Base-by-base conservation (phyloP, 2,888 invertebrate genomes). In the Drosophila longiperda region DNA sequence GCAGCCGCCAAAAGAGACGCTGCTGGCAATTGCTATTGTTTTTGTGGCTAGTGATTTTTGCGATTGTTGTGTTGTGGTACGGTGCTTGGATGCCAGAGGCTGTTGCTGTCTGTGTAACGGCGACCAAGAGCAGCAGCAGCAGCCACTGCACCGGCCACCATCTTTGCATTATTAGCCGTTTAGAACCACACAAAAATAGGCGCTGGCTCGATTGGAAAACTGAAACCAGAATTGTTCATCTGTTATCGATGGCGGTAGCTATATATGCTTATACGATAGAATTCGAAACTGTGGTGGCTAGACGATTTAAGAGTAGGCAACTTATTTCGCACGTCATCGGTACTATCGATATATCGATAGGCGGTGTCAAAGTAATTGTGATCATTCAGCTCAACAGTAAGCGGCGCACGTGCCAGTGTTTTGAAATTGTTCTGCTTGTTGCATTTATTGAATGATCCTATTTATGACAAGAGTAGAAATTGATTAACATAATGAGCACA, bases 131-230 rank as follows among this genome's bases (percentile, higher is more conserved):
- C 65, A 73, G 76, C 49, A 75, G 53, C 65, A 55, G 20, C 12
- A 64, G 23, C 80, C 73, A 62, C 73, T 65, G 81, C 78, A 68
- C 78, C 61, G 73, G 78, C 61, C 73, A 78, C 55, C 78, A 80
- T 68, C 40, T 23, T 52, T 26, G 78, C 78, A 78, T 78, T 48
- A 60, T 80, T 55, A 54, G 23, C 69, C 59, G 50, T 54, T 57
- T 45, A 50, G 9, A 17, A 54, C 57, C 49, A 58, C 68, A 58
- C 64, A 45, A 50, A 69, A 42, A 42, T 20, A 75, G 75, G 80
- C 69, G 80, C 75, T 76, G 79, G 53, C 64, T 54, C 32, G 40
- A 38, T 45, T 17, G 50, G 34, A 62, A 54, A 61, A 36, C 50
- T 38, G 29, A 33, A 26, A 65, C 50, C 49, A 33, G 26, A 61